Evolutionary conservation across 2,797 vertebrate genomes (phyloP), one percentile per base, ranked within the genome.

Genomic region (Spinus pinus): DNA sequence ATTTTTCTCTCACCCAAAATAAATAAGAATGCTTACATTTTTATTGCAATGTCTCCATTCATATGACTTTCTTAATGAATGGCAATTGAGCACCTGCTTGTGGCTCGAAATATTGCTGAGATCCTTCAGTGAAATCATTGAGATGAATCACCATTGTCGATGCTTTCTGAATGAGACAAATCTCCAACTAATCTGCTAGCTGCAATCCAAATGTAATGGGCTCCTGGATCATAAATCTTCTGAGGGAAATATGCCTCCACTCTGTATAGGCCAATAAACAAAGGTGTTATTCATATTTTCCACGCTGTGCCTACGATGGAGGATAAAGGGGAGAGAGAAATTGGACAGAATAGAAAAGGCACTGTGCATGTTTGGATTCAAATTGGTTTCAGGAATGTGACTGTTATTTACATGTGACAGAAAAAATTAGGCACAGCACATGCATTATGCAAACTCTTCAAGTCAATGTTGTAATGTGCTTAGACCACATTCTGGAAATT

Each of bases 81-180:
- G 81, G 65, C 93, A 91, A 94, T 71, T 47, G 77, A 65, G 80
- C 69, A 83, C 78, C 73, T 69, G 37, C 92, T 95, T 94, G 73
- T 93, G 87, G 75, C 83, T 30, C 8, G 24, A 90, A 90, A 88
- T 75, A 82, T 91, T 90, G 65, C 75, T 95, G 74, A 93, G 91
- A 95, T 60, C 86, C 74, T 51, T 93, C 62, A 86, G 89, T 41
- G 92, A 97, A 97, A 97, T 96, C 90, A 94, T 96, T 89, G 96
- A 97, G 96, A 98, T 95, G 79, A 97, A 97, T 97, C 74, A 60
- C 79, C 75, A 71, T 94, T 97, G 97, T 94, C 94, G 81, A 91
- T 97, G 81, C 90, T 94, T 95, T 96, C 90, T 94, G 95, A 97
- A 97, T 92, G 95, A 97, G 96, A 97, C 95, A 97, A 97, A 97